These are phyloP conservation scores for Bombus polaris DNA, from an alignment of 1,140 invertebrate genomes.

Conservation along the genomic window DNA sequence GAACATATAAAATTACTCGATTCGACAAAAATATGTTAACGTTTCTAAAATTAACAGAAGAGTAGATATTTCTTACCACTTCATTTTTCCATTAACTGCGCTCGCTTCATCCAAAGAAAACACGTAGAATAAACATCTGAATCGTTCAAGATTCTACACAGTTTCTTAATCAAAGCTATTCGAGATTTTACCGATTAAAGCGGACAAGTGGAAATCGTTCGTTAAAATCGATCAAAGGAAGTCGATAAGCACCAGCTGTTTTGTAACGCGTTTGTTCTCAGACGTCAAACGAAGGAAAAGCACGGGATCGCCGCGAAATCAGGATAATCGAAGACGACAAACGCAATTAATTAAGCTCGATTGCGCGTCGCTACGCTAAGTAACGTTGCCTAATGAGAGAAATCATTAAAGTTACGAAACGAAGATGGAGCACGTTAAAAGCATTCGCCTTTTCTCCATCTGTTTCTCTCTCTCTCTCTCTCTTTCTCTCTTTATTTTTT, in stretches of 20 bases:
- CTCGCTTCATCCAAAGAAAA: not conserved
- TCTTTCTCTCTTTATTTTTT: too few species aligned
- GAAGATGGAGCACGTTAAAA: constrained; percentile 34
- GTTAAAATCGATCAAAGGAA: not conserved
- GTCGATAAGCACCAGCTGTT: not conserved
- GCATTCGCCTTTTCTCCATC: not conserved
- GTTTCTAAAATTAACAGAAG: too few species aligned
- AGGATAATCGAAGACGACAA: constrained; percentile 65
- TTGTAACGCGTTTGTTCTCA: not conserved
- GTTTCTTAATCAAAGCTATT: not conserved
- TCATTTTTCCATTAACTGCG: too few species aligned
- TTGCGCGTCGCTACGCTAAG: constrained; percentile 53
- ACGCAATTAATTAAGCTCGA: constrained; percentile 69
- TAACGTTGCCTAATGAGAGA: constrained; percentile 66
- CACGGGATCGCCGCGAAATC: constrained; percentile 14
- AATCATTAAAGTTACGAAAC: constrained; percentile 67
- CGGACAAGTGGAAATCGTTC: not conserved
- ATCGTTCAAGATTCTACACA: not conserved
- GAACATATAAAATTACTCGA: too few species aligned
- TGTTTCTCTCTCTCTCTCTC: too few species aligned
- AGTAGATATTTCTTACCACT: too few species aligned
- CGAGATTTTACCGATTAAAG: not conserved
- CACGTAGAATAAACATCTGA: not conserved
- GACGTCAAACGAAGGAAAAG: not conserved
- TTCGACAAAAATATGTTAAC: too few species aligned